Percentiles rank a stretch among this genome's conserved stretches.
Evolutionary conservation across 2,113 vertebrate species (phyloP).

Genomic region (Oreochromis tanganicae): DNA sequence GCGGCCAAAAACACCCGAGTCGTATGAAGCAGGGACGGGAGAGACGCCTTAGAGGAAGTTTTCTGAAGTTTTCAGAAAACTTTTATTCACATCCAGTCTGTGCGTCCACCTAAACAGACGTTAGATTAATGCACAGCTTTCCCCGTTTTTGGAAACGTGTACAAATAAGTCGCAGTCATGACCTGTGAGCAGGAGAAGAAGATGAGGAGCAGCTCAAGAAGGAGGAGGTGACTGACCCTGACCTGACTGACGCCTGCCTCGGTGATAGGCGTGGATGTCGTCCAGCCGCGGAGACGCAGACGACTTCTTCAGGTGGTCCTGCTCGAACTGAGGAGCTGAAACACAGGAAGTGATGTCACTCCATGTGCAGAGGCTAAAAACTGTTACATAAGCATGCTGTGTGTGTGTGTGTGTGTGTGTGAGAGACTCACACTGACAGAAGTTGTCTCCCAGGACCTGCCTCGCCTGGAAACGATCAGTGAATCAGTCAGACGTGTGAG

Average conservation of each 20-base stretch:
- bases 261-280: slow-evolving; percentile 68
- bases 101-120: background rate
- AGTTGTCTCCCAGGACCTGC: slow-evolving; percentile 84
- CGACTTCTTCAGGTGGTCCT: slow-evolving; percentile 66
- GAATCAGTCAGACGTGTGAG: background rate
- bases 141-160: background rate
- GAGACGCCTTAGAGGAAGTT: background rate
- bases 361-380: background rate
- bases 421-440: slow-evolving; percentile 80
- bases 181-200: background rate
- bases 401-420: background rate
- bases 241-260: slow-evolving; percentile 83
- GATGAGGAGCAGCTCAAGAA: background rate
- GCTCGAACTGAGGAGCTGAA: slow-evolving; percentile 73
- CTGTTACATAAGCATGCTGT: background rate
- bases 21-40: accelerated
- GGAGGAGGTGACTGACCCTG: slow-evolving; percentile 6
- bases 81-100: background rate
- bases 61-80: background rate
- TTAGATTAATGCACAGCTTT: background rate
- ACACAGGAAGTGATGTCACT: slow-evolving; percentile 18
- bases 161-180: background rate
- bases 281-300: slow-evolving; percentile 68
- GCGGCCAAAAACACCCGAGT: accelerated
- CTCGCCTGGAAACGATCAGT: slow-evolving; percentile 71